Evolutionary conservation across 2,888 invertebrate species (phyloP).

Genomic region (Eupsilia transversa): DNA sequence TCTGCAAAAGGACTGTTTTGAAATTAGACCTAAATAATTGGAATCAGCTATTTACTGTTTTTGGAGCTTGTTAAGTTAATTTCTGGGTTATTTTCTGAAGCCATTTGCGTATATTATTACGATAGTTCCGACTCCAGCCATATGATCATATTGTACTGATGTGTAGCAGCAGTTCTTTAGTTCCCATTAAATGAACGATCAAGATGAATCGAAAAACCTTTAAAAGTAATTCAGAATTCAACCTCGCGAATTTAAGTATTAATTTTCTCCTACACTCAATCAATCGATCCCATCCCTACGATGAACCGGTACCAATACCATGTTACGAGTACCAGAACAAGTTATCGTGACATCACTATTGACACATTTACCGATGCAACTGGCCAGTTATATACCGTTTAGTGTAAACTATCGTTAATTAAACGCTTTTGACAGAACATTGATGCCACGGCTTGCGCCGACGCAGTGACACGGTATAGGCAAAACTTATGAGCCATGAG

Average conservation of each 20-base stretch:
- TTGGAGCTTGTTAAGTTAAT: not conserved
- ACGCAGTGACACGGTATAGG: slow-evolving; percentile 45
- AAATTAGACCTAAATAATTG: not conserved
- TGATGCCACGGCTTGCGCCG: slow-evolving; percentile 29
- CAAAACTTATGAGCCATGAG: slow-evolving; percentile 50
- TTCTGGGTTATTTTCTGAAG: not conserved
- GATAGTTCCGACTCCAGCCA: too few species aligned
- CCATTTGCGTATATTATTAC: not conserved
- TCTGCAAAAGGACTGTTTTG: not conserved
- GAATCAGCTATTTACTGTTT: not conserved
- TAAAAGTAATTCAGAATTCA: not conserved
- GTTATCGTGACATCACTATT: slow-evolving; percentile 64
- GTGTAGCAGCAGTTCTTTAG: not conserved
- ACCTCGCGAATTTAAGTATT: not conserved
- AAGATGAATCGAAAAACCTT: not conserved
- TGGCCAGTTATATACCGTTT: slow-evolving; percentile 62
- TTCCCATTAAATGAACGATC: not conserved
- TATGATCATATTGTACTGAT: not conserved
- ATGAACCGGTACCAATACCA: slow-evolving; percentile 67
- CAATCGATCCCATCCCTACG: slow-evolving; percentile 52
- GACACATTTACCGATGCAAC: slow-evolving; percentile 60
- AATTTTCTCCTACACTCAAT: slow-evolving; percentile 6
- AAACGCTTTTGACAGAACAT: slow-evolving; percentile 64
- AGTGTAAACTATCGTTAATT: slow-evolving; percentile 64
- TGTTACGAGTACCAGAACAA: slow-evolving; percentile 47